Conservation (phyloP, 2,888 invertebrate genomes). For the Smittia aterrima region DNA sequence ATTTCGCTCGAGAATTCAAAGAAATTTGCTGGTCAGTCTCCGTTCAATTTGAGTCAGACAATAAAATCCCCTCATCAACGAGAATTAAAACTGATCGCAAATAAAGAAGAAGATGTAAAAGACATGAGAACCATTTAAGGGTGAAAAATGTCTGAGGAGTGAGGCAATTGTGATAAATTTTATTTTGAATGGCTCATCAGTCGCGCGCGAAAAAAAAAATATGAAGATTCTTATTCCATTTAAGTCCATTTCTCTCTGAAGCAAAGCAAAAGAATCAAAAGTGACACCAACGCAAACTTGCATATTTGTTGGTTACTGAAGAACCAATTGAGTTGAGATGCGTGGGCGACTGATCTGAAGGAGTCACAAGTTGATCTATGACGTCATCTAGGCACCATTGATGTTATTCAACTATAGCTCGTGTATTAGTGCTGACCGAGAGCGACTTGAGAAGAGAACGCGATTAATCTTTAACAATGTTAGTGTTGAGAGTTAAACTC, state of each 20-base stretch:
- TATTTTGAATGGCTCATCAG: conserved; percentile 10
- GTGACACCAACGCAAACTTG: not conserved
- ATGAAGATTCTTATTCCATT: conserved; percentile 12
- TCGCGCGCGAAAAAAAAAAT: not conserved
- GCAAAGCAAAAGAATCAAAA: not conserved
- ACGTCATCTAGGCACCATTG: not conserved
- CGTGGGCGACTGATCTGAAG: conserved; percentile 23
- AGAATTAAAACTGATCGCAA: no score
- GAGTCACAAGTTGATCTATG: conserved; percentile 16
- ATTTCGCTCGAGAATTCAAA: no score
- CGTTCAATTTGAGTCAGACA: no score
- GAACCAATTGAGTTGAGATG: not conserved
- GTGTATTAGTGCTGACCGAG: not conserved
- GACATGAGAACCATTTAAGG: conserved; percentile 23
- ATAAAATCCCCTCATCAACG: no score
- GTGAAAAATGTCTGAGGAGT: not conserved
- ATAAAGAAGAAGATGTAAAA: not conserved
- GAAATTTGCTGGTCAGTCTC: no score
- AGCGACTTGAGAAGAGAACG: not conserved
- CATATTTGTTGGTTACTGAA: conserved; percentile 10
- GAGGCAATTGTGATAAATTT: conserved; percentile 28
- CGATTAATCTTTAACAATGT: not conserved
- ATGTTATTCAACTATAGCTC: conserved; percentile 21
- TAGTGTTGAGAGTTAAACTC: not conserved
- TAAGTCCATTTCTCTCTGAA: conserved; percentile 24